Conservation (phyloP, 2,113 vertebrate genomes). For the Sminthopsis crassicaudata region DNA sequence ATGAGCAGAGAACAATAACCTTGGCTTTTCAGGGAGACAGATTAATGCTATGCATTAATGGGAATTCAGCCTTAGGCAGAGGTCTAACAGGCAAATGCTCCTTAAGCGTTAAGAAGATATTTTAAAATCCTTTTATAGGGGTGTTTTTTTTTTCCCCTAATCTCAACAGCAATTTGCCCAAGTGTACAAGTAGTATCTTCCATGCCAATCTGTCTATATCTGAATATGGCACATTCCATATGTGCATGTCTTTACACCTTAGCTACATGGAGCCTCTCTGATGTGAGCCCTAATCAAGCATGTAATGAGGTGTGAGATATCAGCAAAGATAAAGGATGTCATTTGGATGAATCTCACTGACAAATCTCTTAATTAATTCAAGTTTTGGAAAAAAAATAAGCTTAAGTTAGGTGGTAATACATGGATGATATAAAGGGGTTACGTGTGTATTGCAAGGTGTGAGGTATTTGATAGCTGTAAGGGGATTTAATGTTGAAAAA, state of each 20-base stretch:
- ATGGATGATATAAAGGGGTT: neutral
- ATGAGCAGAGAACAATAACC: neutral
- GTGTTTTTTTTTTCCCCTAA: neutral
- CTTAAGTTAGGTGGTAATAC: neutral
- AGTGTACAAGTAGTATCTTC: conserved; percentile 25
- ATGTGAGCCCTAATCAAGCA: neutral
- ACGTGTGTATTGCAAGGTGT: neutral
- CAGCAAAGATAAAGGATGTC: neutral
- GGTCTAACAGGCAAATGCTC: neutral
- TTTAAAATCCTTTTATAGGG: neutral
- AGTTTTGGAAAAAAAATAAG: neutral
- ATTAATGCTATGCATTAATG: neutral
- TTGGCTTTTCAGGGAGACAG: neutral
- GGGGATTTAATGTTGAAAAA: neutral
- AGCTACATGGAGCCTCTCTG: neutral
- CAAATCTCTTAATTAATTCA: neutral
- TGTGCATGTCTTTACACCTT: neutral
- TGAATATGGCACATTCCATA: neutral
- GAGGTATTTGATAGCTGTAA: neutral
- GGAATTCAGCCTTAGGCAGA: neutral
- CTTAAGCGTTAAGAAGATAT: neutral
- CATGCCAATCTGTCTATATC: neutral
- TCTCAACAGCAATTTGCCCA: neutral
- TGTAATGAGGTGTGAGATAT: neutral
- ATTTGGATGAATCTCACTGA: neutral